phyloP scores from a whole-genome alignment of 2,113 vertebrate genomes.

The Tachysurus fulvidraco region DNA sequence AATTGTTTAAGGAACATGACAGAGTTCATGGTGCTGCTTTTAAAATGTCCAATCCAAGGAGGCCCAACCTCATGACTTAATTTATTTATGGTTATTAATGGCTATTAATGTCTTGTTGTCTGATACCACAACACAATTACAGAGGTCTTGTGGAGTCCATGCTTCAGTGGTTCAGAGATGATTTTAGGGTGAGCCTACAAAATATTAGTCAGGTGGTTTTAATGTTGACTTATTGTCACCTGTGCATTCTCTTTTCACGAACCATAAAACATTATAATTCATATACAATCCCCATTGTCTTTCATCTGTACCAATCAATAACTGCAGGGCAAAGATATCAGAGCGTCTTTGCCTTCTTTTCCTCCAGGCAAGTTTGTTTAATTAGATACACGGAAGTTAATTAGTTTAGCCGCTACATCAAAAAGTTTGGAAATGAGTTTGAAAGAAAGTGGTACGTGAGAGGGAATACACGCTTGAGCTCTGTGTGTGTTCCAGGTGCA shows the following conservation, averaged over 20 bases:
- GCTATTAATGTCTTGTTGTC: no score
- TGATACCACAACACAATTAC: no score
- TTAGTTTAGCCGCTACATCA: conserved; percentile 7
- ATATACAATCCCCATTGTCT: conserved; percentile 64
- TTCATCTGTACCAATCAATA: conserved; percentile 64
- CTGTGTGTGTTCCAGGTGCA: conserved; percentile 74
- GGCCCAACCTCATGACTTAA: no score
- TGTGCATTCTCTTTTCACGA: conserved; percentile 51
- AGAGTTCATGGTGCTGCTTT: no score
- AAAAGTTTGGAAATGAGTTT: conserved; percentile 19
- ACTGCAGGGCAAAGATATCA: conserved; percentile 35
- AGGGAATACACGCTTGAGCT: conserved; percentile 8
- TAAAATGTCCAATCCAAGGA: no score
- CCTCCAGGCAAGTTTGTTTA: conserved; percentile 23
- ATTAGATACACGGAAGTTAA: conserved; percentile 29
- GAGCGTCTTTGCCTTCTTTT: conserved; percentile 34
- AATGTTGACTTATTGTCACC: not conserved
- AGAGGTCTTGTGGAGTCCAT: no score
- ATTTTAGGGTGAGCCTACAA: no score
- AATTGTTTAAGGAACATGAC: no score
- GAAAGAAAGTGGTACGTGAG: not conserved
- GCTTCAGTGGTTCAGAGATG: no score
- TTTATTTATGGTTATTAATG: no score
- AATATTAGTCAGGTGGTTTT: no score
- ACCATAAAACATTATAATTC: conserved; percentile 68